These are phyloP conservation scores for Sebastes matsubarae DNA, from an alignment of 2,797 vertebrate genomes.

Conservation along the genomic window DNA sequence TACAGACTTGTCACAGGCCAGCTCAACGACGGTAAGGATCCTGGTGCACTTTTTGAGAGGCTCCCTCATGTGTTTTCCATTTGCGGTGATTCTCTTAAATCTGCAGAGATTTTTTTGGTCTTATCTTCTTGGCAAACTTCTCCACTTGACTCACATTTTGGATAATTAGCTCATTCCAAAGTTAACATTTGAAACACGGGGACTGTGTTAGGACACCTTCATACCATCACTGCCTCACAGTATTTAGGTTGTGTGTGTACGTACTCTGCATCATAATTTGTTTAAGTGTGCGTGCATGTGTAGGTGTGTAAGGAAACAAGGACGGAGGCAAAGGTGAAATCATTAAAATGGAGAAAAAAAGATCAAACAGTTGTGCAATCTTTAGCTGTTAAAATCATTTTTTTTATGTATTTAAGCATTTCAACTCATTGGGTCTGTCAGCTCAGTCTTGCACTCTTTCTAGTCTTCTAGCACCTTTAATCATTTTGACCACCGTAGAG, in stretches of 20 bases:
- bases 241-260: constrained; percentile 23
- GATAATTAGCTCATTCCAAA: neutral
- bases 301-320: neutral
- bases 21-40: constrained; percentile 91
- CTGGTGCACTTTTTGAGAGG: constrained; percentile 47
- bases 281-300: neutral
- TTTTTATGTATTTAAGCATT: neutral
- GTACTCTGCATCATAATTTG: constrained; percentile 19
- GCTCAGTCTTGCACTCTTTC: neutral
- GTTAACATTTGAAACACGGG: neutral
- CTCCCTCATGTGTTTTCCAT: neutral
- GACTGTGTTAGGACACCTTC: constrained; percentile 4
- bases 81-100: neutral
- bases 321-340: neutral
- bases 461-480: neutral
- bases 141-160: neutral
- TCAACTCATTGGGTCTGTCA: neutral
- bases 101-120: neutral
- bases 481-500: neutral
- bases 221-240: neutral
- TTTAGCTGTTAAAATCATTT: neutral
- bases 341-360: neutral
- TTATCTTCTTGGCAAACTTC: neutral
- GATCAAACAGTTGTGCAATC: neutral
- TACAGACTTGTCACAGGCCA: constrained; percentile 95